A percentile compares a stretch with the other conserved stretches of the same genome.
These are phyloP conservation scores for Digitonthophagus gazella DNA, from an alignment of 2,888 invertebrate genomes.

Conservation along the genomic window DNA sequence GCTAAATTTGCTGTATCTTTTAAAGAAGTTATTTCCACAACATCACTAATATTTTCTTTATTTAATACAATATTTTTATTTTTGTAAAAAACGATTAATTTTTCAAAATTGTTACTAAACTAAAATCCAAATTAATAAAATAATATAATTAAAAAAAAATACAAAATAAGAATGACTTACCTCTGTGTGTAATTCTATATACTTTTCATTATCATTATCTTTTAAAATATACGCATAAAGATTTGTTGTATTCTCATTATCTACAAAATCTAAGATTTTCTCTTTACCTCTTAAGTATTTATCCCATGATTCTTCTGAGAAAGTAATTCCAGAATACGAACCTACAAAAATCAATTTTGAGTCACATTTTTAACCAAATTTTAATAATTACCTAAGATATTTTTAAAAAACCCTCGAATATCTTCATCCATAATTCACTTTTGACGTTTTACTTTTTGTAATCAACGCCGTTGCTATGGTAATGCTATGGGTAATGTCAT, in stretches of 20 bases:
- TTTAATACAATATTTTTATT: conserved; percentile 57
- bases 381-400: conserved; percentile 38
- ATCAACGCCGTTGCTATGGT: background rate
- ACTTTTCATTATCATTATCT: conserved; percentile 40
- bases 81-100: conserved; percentile 61
- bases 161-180: conserved; percentile 31
- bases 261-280: conserved; percentile 52
- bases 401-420: conserved; percentile 38
- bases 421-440: conserved; percentile 19
- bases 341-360: conserved; percentile 32
- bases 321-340: conserved; percentile 40
- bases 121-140: conserved; percentile 10
- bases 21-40: conserved; percentile 61
- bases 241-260: conserved; percentile 51
- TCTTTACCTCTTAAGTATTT: conserved; percentile 44
- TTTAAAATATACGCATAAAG: conserved; percentile 47
- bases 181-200: conserved; percentile 39
- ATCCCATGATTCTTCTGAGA: conserved; percentile 38
- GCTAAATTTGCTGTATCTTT: conserved; percentile 59
- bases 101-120: conserved; percentile 18
- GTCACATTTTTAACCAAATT: background rate
- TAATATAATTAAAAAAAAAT: background rate
- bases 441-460: background rate
- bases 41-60: conserved; percentile 57
- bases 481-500: background rate